Percentiles rank a stretch among this genome's conserved stretches.
Conservation (phyloP, 2,888 invertebrate species). For the Tipula unca region DNA sequence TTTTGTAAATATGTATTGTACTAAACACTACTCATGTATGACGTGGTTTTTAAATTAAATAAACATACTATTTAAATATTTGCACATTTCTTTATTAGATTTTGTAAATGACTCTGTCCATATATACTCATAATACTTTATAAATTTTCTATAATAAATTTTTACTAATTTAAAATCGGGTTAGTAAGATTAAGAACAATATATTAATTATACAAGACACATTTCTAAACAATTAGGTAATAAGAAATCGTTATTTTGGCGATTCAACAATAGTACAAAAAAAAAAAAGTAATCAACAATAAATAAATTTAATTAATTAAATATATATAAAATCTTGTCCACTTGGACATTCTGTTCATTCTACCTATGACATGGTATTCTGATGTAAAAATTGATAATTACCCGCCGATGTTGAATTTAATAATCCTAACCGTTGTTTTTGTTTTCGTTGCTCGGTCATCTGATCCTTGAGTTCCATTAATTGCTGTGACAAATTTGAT, state of each 20-base stretch:
- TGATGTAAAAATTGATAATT: neutral
- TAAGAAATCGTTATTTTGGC: neutral
- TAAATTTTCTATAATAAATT: neutral
- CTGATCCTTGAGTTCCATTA: slow-evolving; percentile 86
- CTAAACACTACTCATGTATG: too few species aligned
- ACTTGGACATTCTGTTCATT: neutral
- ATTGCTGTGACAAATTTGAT: slow-evolving; percentile 73
- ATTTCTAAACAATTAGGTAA: neutral
- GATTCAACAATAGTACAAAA: neutral
- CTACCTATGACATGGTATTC: neutral
- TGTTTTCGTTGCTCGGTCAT: slow-evolving; percentile 96
- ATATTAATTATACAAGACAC: neutral
- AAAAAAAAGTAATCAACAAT: neutral
- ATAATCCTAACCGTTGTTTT: slow-evolving; percentile 79
- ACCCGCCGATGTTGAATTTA: neutral
- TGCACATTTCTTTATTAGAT: neutral
- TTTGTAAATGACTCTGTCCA: neutral
- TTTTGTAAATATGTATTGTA: too few species aligned
- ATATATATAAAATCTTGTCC: neutral
- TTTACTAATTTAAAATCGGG: neutral
- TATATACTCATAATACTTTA: neutral
- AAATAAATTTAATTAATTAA: neutral
- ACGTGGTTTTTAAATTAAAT: neutral
- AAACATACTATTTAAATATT: neutral
- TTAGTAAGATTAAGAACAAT: neutral